Evolutionary conservation across 2,113 vertebrate species (phyloP).

Genomic region (Albula goreensis): DNA sequence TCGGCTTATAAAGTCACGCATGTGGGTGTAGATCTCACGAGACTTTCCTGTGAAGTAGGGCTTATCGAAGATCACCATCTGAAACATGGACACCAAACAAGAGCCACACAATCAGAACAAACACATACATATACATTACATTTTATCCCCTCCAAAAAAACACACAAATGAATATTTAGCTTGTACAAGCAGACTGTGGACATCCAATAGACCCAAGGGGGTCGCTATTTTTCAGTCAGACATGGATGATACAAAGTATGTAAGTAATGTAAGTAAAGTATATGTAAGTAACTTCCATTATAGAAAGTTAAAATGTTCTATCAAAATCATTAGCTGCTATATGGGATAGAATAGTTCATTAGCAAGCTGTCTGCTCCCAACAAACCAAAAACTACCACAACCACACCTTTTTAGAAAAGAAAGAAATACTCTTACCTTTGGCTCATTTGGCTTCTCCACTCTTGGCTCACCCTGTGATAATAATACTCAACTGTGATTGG

Average conservation of each 20-base stretch:
- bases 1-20: conserved; percentile 75
- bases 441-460: conserved; percentile 81
- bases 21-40: conserved; percentile 75
- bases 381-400: not conserved
- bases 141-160: no score
- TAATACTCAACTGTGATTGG: conserved; percentile 14
- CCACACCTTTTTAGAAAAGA: not conserved
- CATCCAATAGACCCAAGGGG: no score
- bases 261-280: no score
- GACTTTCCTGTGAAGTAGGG: conserved; percentile 79
- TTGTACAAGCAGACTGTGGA: no score
- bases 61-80: conserved; percentile 84
- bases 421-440: conserved; percentile 74
- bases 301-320: not conserved
- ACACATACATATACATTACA: not conserved
- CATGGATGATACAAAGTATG: no score
- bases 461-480: conserved; percentile 79
- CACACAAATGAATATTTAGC: no score
- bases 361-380: not conserved
- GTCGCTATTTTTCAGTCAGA: no score
- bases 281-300: no score
- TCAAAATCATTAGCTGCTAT: no score
- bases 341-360: not conserved
- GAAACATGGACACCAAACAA: not conserved
- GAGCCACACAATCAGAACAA: not conserved